Evolutionary conservation across 2,888 invertebrate species (phyloP), one percentile per base, ranked within the genome.

Genomic region (Campopleginae sp.): DNA sequence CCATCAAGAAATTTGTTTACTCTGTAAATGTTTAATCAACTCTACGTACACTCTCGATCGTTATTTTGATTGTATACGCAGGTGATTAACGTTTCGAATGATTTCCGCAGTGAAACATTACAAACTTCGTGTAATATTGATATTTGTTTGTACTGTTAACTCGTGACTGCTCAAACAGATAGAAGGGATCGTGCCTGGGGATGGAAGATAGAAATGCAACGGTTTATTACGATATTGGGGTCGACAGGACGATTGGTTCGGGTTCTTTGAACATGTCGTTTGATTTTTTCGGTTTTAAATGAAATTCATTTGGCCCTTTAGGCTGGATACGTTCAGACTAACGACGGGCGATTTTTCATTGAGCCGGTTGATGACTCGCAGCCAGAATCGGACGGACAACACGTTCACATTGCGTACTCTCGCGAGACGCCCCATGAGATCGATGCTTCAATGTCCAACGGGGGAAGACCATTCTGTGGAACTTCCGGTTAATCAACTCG

Each of bases 391-490:
- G 90, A 94, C 38, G 94, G 94, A 1, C 94, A 94, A 80, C 95
- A 95, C 87, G 94, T 95, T 33, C 96, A 96, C 89, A 91, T 96
- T 58, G 92, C 95, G 17, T 95, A 96, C 91, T 90, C 88, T 77
- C 87, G 90, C 42, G 84, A 87, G 33, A 88, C 87, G 10, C 88
- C 88, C 7, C 88, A 89, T 61, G 92, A 75, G 27, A 44, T 19
- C 38, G 74, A 75, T 38, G 68, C 80, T 66, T 38, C 72, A 19
- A 58, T 63, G 65, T 81, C 81, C 42, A 66, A 14, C 6, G 17
- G 48, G 4, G 70, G 86, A n/a, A 89, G 86, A 70, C 82, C 87
- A 76, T 83, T 78, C 38, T 92, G 92, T 70, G 91, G 89, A 70
- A 90, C 90, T n/a, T 87, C 83, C 66, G 92, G 92, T 92, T 85